phyloP scores from a whole-genome alignment of 2,797 vertebrate species.

The Sphaeramia orbicularis region DNA sequence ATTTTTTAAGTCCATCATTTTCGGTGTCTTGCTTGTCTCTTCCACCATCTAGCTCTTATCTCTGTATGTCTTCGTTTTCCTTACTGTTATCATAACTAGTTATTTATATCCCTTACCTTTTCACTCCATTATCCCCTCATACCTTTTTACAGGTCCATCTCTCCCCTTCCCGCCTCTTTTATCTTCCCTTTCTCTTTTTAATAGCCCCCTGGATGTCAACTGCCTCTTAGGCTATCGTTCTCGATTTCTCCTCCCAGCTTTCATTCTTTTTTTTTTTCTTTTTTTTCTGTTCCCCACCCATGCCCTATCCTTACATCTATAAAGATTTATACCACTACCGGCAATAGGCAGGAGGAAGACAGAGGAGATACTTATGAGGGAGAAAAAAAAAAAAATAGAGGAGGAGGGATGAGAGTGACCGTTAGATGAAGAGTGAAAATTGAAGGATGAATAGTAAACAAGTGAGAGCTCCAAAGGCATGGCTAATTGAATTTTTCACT shows the following conservation, averaged over 20 bases:
- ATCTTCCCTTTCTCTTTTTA: slow-evolving; percentile 66
- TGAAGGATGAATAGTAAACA: slow-evolving; percentile 63
- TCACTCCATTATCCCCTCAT: slow-evolving; percentile 70
- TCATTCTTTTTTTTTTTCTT: slow-evolving; percentile 13
- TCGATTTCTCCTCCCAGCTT: slow-evolving; percentile 44
- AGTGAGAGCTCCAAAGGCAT: slow-evolving; percentile 44
- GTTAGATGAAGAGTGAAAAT: slow-evolving; percentile 49
- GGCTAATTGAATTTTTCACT: slow-evolving; percentile 69
- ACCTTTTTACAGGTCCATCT: slow-evolving; percentile 68
- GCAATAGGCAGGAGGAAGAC: slow-evolving; percentile 25
- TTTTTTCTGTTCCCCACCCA: slow-evolving; percentile 5
- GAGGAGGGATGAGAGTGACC: slow-evolving; percentile 51
- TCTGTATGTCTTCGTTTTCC: slow-evolving; percentile 21
- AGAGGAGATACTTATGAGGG: slow-evolving; percentile 27
- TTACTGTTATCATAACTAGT: slow-evolving; percentile 54
- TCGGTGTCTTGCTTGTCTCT: slow-evolving; percentile 9
- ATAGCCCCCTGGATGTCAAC: slow-evolving; percentile 59
- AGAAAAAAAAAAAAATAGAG: background rate
- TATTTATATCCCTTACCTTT: slow-evolving; percentile 64
- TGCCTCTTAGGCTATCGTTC: slow-evolving; percentile 56
- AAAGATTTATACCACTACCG: slow-evolving; percentile 60
- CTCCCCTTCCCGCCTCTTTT: slow-evolving; percentile 55
- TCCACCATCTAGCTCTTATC: slow-evolving; percentile 9
- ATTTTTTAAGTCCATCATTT: slow-evolving; percentile 12
- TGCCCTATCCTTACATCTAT: slow-evolving; percentile 53